Evolutionary conservation across 2,113 vertebrate species (phyloP), one percentile per base, ranked within the genome.

Genomic region (Callorhinus ursinus): DNA sequence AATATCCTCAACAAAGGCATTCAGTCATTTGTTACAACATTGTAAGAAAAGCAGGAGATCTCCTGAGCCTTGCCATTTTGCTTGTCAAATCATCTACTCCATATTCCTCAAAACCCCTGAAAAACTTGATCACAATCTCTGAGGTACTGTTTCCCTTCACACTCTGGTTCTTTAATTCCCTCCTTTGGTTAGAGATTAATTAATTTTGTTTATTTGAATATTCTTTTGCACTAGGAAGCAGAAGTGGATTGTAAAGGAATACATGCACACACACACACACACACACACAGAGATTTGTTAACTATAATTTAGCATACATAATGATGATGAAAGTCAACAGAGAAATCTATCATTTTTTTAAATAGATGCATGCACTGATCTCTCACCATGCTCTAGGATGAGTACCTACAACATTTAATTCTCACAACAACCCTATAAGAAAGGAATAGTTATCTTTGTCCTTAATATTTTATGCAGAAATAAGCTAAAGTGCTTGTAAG

Each of bases 191-290:
- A 82, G 18, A 4, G 8, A 79, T 77, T 79, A 65, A 96, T 90
- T 76, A 36, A 72, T 89, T 87, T 80, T 74, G 28, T 87, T 93
- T 82, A 76, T 67, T 90, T 86, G n/a, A 96, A 69, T 87, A 61
- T 95, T n/a, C 19, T 89, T 85, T 96, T 31, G 26, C 11, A 33
- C 16, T 85, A 89, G 10, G 5, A 83, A 63, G 16, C 36, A 55
- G 65, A 82, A 88, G 67, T 83, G 3, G 18, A 72, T 72, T n/a
- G 28, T 81, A 87, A 87, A 61, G 31, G 16, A 72, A 63, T 88
- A 59, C 5, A 61, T 8, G 39, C 13, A 59, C 51, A 61, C 14
- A 59, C 13, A 59, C 51, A 28, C 4, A 39, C 1, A 69, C 39
- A 28, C 8, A 67, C 7, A 69, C 26, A 49, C 5, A 24, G 14